These are phyloP conservation scores for Nymphalis io DNA, from an alignment of 1,140 invertebrate species.

Conservation along the genomic window DNA sequence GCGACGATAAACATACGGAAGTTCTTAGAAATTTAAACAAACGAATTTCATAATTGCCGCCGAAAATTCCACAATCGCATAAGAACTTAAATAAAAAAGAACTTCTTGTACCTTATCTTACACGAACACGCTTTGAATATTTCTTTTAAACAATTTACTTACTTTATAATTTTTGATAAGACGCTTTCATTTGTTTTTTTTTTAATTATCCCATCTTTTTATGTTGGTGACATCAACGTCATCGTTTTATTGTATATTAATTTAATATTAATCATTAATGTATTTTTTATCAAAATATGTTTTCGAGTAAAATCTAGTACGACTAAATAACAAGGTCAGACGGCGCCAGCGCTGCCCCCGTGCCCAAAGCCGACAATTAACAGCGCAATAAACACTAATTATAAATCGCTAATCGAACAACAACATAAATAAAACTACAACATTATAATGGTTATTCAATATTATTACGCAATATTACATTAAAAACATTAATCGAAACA, in stretches of 20 bases:
- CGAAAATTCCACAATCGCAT: conserved; percentile 8
- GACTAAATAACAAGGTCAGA: conserved; percentile 46
- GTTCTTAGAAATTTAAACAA: conserved; percentile 25
- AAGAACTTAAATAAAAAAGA: too few relatives aligned
- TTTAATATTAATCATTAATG: background rate
- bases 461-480: background rate
- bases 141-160: conserved; percentile 13
- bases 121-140: conserved; percentile 7
- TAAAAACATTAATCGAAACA: background rate
- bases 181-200: background rate
- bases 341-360: conserved; percentile 49
- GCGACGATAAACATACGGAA: conserved; percentile 3
- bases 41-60: conserved; percentile 13
- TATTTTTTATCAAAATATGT: conserved; percentile 1
- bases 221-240: background rate
- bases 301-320: conserved; percentile 23
- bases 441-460: background rate
- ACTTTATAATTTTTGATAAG: conserved; percentile 8
- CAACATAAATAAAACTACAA: conserved; percentile 20
- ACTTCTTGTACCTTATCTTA: conserved; percentile 10
- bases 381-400: conserved; percentile 27
- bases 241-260: background rate
- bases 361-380: conserved; percentile 37
- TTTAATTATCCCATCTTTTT: background rate
- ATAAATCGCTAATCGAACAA: conserved; percentile 23